A percentile compares a stretch with the other conserved stretches of the same genome.
Evolutionary conservation across 2,113 vertebrate species (phyloP).

Genomic region (Ovis canadensis): DNA sequence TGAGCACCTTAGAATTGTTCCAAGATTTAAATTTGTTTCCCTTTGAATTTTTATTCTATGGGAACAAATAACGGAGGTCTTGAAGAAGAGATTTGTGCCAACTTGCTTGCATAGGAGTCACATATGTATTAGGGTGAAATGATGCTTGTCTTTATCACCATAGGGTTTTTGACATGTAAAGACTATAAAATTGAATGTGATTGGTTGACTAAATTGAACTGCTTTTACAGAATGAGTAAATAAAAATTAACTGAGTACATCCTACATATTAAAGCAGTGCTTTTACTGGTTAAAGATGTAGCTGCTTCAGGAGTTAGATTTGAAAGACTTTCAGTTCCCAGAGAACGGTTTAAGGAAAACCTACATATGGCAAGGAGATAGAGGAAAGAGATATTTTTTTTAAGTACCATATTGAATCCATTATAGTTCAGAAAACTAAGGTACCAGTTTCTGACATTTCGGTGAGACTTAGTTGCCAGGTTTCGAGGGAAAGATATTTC

Average conservation of each 20-base stretch:
- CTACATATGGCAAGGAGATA: neutral
- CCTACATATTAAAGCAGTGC: slow-evolving; percentile 24
- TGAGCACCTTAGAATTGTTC: slow-evolving; percentile 43
- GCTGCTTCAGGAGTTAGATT: neutral
- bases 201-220: slow-evolving; percentile 50
- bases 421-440: slow-evolving; percentile 24
- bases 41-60: slow-evolving; percentile 44
- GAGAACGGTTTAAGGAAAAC: neutral
- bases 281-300: neutral
- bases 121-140: neutral
- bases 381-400: neutral
- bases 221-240: slow-evolving; percentile 63
- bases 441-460: slow-evolving; percentile 34
- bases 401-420: neutral
- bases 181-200: slow-evolving; percentile 58
- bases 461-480: neutral
- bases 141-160: neutral
- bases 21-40: neutral
- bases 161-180: slow-evolving; percentile 51
- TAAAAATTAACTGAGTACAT: slow-evolving; percentile 39
- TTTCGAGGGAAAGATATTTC: slow-evolving; percentile 18
- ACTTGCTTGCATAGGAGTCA: neutral
- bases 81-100: neutral
- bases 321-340: neutral
- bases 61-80: neutral